Conservation (phyloP, 1,140 invertebrate species). For the Drosophila ambigua region DNA sequence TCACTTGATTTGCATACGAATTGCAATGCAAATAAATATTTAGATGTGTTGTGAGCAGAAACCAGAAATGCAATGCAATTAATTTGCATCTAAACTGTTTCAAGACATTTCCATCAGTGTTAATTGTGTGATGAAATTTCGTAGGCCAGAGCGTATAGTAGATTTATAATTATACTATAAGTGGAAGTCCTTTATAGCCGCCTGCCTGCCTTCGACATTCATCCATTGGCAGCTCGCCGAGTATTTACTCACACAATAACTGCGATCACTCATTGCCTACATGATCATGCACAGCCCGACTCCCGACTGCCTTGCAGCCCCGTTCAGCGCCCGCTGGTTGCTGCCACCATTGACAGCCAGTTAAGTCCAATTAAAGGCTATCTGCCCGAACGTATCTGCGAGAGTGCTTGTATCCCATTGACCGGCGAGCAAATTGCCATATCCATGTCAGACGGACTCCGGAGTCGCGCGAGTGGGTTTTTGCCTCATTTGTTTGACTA, state of each 20-base stretch:
- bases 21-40: too few species aligned
- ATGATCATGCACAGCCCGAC: constrained; percentile 17
- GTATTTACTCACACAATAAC: constrained; percentile 11
- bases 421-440: constrained; percentile 41
- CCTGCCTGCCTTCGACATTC: background rate
- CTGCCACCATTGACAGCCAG: constrained; percentile 45
- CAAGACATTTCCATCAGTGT: too few species aligned
- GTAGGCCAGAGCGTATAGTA: too few species aligned
- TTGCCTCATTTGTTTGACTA: constrained; percentile 50
- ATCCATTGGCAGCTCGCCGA: constrained; percentile 2
- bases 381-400: constrained; percentile 33
- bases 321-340: background rate
- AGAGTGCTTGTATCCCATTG: constrained; percentile 22
- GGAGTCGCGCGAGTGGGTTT: constrained; percentile 26
- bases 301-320: constrained; percentile 4
- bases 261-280: constrained; percentile 12
- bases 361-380: constrained; percentile 53
- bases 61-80: too few species aligned
- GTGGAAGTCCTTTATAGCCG: too few species aligned
- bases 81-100: too few species aligned
- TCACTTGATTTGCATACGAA: too few species aligned
- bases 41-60: too few species aligned
- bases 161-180: too few species aligned
- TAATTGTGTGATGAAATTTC: too few species aligned
- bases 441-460: constrained; percentile 19